phyloP scores from a whole-genome alignment of 2,888 invertebrate species.

The Thymelicus acteon region DNA sequence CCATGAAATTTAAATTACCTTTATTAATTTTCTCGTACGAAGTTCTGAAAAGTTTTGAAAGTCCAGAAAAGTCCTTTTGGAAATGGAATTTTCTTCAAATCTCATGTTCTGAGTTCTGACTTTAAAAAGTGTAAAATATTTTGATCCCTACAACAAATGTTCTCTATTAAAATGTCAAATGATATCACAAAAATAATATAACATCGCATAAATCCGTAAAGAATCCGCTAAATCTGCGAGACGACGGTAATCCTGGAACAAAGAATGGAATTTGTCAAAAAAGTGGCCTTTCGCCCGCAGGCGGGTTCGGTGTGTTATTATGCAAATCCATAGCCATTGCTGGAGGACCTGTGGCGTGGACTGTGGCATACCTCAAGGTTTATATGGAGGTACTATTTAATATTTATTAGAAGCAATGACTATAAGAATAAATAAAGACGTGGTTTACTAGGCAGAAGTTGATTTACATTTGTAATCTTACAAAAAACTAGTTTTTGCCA shows the following conservation, averaged over 20 bases:
- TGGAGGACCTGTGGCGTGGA: slow-evolving; percentile 47
- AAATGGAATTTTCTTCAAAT: too few relatives aligned
- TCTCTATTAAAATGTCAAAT: slow-evolving; percentile 44
- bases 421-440: background rate
- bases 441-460: background rate
- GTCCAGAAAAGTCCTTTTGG: too few relatives aligned
- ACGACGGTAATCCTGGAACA: slow-evolving; percentile 54
- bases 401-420: background rate
- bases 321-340: slow-evolving; percentile 67
- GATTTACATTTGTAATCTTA: background rate
- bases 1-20: too few relatives aligned
- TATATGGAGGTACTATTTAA: slow-evolving; percentile 16
- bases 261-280: slow-evolving; percentile 70
- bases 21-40: too few relatives aligned
- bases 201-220: slow-evolving; percentile 41
- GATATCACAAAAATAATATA: slow-evolving; percentile 49
- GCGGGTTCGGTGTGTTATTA: slow-evolving; percentile 63
- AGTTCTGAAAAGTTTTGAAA: too few relatives aligned
- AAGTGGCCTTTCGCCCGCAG: slow-evolving; percentile 57
- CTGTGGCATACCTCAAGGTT: slow-evolving; percentile 5
- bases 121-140: too few relatives aligned
- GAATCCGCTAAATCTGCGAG: slow-evolving; percentile 47
- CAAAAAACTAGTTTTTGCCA: too few relatives aligned
- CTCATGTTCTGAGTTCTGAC: too few relatives aligned
- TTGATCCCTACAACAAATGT: too few relatives aligned